Evolutionary conservation across 2,113 vertebrate genomes (phyloP), one percentile per base, ranked within the genome.

Genomic region (Fukomys damarensis): DNA sequence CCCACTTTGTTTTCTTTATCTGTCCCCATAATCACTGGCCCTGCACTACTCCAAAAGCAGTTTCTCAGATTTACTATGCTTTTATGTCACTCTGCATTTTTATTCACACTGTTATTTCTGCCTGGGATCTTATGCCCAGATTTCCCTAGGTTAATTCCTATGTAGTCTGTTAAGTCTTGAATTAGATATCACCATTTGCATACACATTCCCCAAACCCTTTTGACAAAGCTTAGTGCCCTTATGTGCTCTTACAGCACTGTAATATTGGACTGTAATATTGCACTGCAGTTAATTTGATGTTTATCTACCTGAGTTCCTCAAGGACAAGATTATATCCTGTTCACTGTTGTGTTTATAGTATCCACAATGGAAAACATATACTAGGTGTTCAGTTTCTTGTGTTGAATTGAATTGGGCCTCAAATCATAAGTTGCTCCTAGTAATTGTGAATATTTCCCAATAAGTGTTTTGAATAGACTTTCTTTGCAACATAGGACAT

Each of bases 401-500:
- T 83, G n/a, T 81, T 65, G 63, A 89, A 41, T 85, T 58, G 30
- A 91, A 35, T 72, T 91, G 58, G 89, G 65, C 54, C 16, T 89
- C 35, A 83, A 32, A 16, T 65, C 59, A 30, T 70, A 82, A 54
- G 28, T 41, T 96, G 28, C 86, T 91, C 85, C 30, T 83, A 80
- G 54, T 59, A 22, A 17, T 43, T 86, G 19, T 81, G 65, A 74
- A 52, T 94, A 20, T 92, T 97, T 96, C 93, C 92, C 41, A 77
- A 9, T 43, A 93, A 95, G 56, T 58, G 87, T 84, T 93, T 93
- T 84, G 32, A 94, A 38, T 85, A 86, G 77, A 54, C 68, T 95
- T 81, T 93, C 59, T 93, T 97, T 77, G 54, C 54, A 93, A 81
- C 38, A 17, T 85, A 7, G 70, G 35, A 5, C n/a, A 28, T 94